Percentiles rank a stretch among this genome's conserved stretches.
phyloP scores from a whole-genome alignment of 2,797 vertebrate species.

The Bradypodion ventrale region DNA sequence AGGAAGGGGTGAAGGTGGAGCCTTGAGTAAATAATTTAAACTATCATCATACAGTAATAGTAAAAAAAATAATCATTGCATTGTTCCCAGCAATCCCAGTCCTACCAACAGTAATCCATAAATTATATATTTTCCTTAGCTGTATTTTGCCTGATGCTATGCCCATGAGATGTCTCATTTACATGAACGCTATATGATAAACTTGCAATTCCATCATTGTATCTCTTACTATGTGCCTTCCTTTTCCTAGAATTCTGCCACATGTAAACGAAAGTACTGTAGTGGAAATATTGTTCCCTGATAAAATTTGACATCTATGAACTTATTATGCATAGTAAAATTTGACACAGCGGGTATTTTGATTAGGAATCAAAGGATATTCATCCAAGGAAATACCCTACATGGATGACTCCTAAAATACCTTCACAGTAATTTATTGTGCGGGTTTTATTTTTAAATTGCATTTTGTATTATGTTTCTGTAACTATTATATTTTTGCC shows the following conservation, averaged over 20 bases:
- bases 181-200: not conserved
- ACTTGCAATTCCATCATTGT: slow-evolving; percentile 24
- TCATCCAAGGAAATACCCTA: no score
- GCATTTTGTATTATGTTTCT: no score
- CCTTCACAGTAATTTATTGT: not conserved
- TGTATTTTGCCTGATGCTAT: slow-evolving; percentile 11
- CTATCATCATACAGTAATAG: no score
- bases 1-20: no score
- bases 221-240: not conserved
- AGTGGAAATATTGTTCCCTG: not conserved
- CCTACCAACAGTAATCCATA: no score
- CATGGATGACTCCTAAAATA: not conserved
- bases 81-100: no score
- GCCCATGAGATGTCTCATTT: not conserved
- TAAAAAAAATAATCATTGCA: no score
- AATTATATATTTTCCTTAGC: not conserved
- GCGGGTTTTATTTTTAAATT: no score
- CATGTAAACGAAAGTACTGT: rapidly evolving
- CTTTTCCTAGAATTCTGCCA: slow-evolving; percentile 16
- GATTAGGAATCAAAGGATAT: not conserved
- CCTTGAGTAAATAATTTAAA: no score
- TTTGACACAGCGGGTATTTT: not conserved
- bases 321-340: not conserved
- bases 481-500: no score
- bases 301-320: not conserved